Percentiles rank a stretch among this genome's conserved stretches.
phyloP scores from a whole-genome alignment of 2,888 invertebrate species.

The Spialia ferax region DNA sequence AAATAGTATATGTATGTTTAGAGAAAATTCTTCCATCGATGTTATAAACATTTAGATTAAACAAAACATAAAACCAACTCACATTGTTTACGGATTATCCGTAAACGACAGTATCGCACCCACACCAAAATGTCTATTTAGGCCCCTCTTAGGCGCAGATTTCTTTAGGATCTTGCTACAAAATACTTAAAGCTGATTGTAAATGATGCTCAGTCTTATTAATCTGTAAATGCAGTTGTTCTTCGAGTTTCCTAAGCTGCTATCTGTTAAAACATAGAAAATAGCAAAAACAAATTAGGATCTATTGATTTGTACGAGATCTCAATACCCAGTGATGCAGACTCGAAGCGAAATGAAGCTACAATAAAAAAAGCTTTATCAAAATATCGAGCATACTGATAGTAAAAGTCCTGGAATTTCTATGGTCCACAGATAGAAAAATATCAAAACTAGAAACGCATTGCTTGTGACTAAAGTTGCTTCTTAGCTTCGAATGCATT shows the following conservation, averaged over 20 bases:
- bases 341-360: not conserved
- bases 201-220: constrained; percentile 57
- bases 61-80: constrained; percentile 19
- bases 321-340: not conserved
- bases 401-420: not conserved
- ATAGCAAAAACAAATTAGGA: not conserved
- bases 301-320: constrained; percentile 11
- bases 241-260: constrained; percentile 29
- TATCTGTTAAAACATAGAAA: constrained; percentile 19
- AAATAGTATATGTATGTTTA: not conserved
- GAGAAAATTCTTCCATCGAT: constrained; percentile 23
- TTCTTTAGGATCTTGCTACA: constrained; percentile 25
- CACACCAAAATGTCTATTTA: constrained; percentile 32
- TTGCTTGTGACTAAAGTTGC: not conserved
- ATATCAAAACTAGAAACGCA: not conserved
- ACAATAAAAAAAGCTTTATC: not conserved
- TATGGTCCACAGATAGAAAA: too few species aligned
- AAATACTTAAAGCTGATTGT: constrained; percentile 51
- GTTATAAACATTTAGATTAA: constrained; percentile 16
- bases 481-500: not conserved
- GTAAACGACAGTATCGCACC: constrained; percentile 23
- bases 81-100: constrained; percentile 20
- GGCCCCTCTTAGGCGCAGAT: constrained; percentile 23
- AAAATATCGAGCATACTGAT: not conserved
- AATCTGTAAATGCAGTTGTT: constrained; percentile 49